Evolutionary conservation across 2,797 vertebrate genomes (phyloP).

Genomic region (Xenentodon cancila): DNA sequence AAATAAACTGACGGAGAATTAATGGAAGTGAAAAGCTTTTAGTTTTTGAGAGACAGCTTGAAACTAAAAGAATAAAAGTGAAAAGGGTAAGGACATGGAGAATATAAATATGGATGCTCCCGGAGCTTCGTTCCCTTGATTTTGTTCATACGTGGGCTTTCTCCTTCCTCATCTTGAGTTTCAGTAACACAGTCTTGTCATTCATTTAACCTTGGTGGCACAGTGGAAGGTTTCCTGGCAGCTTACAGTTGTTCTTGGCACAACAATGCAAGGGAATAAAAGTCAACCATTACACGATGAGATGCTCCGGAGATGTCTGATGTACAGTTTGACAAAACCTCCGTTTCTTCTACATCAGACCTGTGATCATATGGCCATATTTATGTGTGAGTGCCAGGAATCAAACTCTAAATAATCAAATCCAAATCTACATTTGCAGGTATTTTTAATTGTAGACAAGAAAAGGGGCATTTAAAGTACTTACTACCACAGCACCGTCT

Average conservation of each 20-base stretch:
- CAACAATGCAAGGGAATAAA: constrained; percentile 63
- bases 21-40: background rate
- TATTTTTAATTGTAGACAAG: constrained; percentile 15
- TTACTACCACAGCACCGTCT: background rate
- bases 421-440: constrained; percentile 25
- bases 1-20: too few species aligned
- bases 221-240: constrained; percentile 74
- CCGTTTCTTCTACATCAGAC: constrained; percentile 46
- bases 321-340: constrained; percentile 65
- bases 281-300: constrained; percentile 73
- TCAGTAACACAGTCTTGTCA: constrained; percentile 69
- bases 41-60: background rate
- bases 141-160: constrained; percentile 31
- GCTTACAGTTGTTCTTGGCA: constrained; percentile 77
- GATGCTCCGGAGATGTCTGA: constrained; percentile 77
- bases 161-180: constrained; percentile 48
- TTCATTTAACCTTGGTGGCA: constrained; percentile 77
- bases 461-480: background rate
- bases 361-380: constrained; percentile 43
- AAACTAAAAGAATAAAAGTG: constrained; percentile 3
- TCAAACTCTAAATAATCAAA: constrained; percentile 32
- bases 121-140: constrained; percentile 29
- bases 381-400: constrained; percentile 30
- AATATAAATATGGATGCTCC: constrained; percentile 28
- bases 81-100: constrained; percentile 10